Base-by-base conservation (phyloP, 1,140 invertebrate species). In the Megathymus violae region DNA sequence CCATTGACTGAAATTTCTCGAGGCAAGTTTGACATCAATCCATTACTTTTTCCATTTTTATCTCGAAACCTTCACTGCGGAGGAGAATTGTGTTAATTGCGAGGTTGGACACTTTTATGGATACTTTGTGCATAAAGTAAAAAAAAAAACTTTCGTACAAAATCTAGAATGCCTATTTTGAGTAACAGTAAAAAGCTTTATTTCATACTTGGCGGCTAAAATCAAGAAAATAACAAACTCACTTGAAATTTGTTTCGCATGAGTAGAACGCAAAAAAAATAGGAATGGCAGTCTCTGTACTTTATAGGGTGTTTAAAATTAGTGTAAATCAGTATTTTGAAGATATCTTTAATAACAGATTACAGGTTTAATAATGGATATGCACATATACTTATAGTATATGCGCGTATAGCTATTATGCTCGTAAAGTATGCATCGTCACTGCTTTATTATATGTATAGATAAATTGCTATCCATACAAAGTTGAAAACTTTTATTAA, bases 1-100 rank as follows among this genome's bases (percentile, higher is more conserved):
- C 81, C 86, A 88, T 90, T 88, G 88, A 88, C 83, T 85, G 84
- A 85, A 84, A 85, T 87, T 89, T 88, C 88, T 88, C 84, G 86
- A 82, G 71, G 82, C 75, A 85, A 90, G 85, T 88, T 88, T 88
- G 85, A 86, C 88, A 88, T 88, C 83, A 88, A 88, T 90, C 85
- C 80, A 88, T 88, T 89, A 86, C 70, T 78, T 88, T 82, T 80
- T 71, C 62, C 76, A 81, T 75, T 86, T 89, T 88, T 88, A 89
- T 89, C 85, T 86, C 56, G 64, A 67, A 74, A 79, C 72, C 76
- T 74, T 81, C 80, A 74, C 77, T 64, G 68, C 58, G 64, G 76
- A 74, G 81, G 80, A 74, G 76, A 80, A 84, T 82, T 82, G 85
- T 85, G 82, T 85, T 86, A 89, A 87, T 89, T 89, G 78, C 83